phyloP scores from a whole-genome alignment of 1,140 invertebrate genomes.

The Nasonia longicornis region DNA sequence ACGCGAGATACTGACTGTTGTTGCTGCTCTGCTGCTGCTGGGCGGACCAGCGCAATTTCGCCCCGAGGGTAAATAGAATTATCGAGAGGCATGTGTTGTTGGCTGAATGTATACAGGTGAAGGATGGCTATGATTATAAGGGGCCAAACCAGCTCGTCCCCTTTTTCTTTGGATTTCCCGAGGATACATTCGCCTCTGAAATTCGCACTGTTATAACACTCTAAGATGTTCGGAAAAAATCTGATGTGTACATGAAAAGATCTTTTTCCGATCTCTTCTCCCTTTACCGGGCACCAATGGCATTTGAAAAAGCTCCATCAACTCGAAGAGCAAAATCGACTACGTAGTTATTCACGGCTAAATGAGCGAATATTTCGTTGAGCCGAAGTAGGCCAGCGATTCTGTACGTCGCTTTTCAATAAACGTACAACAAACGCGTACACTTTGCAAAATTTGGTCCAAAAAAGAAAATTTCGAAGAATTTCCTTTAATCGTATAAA shows the following conservation, averaged over 20 bases:
- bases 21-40: not conserved
- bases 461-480: no score
- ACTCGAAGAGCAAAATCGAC: not conserved
- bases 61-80: conserved; percentile 5
- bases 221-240: no score
- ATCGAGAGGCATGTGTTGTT: conserved; percentile 1
- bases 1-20: not conserved
- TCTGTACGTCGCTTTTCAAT: not conserved
- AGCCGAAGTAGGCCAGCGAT: not conserved
- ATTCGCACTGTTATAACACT: no score
- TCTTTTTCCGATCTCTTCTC: not conserved
- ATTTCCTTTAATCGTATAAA: no score
- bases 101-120: not conserved
- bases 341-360: not conserved
- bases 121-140: not conserved
- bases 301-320: not conserved
- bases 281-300: not conserved
- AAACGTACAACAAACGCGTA: not conserved
- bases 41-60: not conserved
- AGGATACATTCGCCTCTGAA: not conserved
- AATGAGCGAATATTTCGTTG: not conserved
- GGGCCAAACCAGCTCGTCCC: not conserved
- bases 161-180: not conserved
- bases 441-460: no score
- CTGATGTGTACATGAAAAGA: no score